Evolutionary conservation across 2,888 invertebrate species (phyloP).

Genomic region (Sympetrum striolatum): DNA sequence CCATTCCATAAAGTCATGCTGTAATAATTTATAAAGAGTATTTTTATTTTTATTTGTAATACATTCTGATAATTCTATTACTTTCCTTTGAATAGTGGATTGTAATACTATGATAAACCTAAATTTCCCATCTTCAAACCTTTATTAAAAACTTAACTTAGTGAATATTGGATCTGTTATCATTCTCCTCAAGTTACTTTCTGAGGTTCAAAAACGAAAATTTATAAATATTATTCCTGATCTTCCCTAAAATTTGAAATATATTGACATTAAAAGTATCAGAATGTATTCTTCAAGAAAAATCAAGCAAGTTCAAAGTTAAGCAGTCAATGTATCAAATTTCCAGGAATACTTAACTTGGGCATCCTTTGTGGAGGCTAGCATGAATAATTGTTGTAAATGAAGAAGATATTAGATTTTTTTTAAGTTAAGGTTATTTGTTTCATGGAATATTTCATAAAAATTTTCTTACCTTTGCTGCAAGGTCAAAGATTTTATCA

Average conservation of each 20-base stretch:
- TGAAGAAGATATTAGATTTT: not conserved
- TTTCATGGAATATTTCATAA: not conserved
- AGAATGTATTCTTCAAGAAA: not conserved
- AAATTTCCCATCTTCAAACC: not conserved
- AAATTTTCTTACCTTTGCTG: constrained; percentile 56
- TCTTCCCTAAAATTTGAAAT: not conserved
- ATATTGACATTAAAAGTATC: not conserved
- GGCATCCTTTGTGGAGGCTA: constrained; percentile 24
- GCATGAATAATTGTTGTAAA: not conserved
- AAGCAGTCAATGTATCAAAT: not conserved
- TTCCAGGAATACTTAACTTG: constrained; percentile 18
- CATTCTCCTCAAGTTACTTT: not conserved
- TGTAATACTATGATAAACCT: not conserved
- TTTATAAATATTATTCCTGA: not conserved
- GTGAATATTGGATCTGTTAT: not conserved
- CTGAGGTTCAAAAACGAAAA: not conserved
- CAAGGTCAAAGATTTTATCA: constrained; percentile 65
- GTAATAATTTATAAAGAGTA: not conserved
- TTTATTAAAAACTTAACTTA: not conserved
- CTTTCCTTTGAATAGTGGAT: not conserved
- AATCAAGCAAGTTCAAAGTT: not conserved
- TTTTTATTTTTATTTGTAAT: not conserved
- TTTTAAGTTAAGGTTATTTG: not conserved
- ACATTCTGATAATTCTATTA: not conserved
- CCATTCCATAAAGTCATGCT: not conserved